These are phyloP conservation scores for Gnathonemus echidnorhynchus DNA, from an alignment of 2,113 vertebrate genomes.

Conservation along the genomic window DNA sequence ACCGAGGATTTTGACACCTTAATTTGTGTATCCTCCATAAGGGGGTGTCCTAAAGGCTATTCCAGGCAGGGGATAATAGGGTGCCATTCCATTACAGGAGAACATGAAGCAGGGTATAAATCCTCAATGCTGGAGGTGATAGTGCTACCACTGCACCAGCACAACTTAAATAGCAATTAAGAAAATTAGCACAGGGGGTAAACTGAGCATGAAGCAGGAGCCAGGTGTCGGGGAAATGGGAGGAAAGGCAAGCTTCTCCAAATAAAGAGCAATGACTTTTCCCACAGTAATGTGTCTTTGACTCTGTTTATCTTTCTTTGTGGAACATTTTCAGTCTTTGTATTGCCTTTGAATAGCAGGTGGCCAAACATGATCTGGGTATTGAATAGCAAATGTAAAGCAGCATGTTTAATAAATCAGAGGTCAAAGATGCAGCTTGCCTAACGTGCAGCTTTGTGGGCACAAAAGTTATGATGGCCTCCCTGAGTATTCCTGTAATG, in stretches of 20 bases:
- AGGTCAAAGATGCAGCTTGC: not conserved
- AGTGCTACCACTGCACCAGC: not conserved
- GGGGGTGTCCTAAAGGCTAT: not conserved
- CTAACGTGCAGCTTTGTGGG: not conserved
- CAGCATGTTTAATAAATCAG: not conserved
- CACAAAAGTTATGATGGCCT: not conserved
- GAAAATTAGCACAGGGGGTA: not conserved
- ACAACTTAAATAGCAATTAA: not conserved
- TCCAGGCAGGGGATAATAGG: not conserved
- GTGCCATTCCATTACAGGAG: not conserved
- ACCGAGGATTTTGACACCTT: not conserved
- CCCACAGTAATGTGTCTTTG: not conserved
- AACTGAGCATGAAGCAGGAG: not conserved
- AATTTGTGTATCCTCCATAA: not conserved
- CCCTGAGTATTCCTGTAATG: not conserved
- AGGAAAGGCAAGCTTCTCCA: not conserved
- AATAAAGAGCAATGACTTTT: not conserved
- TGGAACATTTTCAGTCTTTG: not conserved
- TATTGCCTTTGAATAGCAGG: not conserved
- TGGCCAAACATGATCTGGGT: not conserved
- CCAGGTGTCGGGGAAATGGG: not conserved
- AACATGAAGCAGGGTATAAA: not conserved
- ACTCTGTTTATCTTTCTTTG: not conserved
- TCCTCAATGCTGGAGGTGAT: not conserved
- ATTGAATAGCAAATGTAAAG: not conserved